Evolutionary conservation across 2,113 vertebrate genomes (phyloP).

Genomic region (Calyptomena viridis): DNA sequence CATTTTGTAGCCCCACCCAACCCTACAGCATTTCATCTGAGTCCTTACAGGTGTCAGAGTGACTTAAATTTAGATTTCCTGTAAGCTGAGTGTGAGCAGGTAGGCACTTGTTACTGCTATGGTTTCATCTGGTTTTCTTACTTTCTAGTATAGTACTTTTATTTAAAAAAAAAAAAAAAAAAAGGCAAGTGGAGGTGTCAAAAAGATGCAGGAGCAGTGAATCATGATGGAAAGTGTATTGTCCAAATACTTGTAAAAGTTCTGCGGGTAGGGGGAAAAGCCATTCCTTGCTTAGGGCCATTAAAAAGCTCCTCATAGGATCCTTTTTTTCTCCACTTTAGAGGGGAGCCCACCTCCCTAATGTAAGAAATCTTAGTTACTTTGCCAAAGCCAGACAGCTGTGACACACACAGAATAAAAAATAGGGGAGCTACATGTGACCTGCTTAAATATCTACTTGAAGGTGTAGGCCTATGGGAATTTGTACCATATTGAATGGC

Average conservation of each 20-base stretch:
- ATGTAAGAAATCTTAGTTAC: not conserved
- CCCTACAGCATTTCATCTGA: not conserved
- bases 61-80: not conserved
- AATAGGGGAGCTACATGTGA: not conserved
- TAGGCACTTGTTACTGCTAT: not conserved
- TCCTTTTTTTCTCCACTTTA: not conserved
- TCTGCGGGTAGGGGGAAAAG: not conserved
- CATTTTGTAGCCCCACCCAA: not conserved
- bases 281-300: not conserved
- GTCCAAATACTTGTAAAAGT: not conserved
- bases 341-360: not conserved
- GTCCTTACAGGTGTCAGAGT: not conserved
- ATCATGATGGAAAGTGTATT: not conserved
- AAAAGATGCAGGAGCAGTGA: not conserved
- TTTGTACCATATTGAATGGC: not conserved
- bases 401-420: not conserved
- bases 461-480: not conserved
- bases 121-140: not conserved
- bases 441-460: not conserved
- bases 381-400: not conserved
- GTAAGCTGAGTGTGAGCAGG: not conserved
- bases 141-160: not conserved
- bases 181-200: not conserved
- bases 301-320: not conserved
- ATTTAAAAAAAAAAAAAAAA: not conserved